Evolutionary conservation across 2,888 invertebrate species (phyloP).

Genomic region (Phanerotoma sp.): DNA sequence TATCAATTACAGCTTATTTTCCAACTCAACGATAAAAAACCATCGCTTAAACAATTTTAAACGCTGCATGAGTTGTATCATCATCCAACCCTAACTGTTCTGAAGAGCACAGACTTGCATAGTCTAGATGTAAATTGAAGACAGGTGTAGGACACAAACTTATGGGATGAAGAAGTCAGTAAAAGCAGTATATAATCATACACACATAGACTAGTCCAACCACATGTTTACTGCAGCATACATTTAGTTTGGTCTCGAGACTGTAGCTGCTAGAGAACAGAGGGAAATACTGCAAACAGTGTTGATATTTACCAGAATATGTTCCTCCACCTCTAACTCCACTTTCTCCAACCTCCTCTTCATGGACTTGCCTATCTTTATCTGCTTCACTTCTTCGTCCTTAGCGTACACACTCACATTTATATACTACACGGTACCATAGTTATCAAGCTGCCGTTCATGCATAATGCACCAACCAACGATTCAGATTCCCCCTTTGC

Average conservation of each 20-base stretch:
- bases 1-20: no score
- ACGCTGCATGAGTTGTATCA: no score
- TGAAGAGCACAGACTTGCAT: no score
- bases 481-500: conserved; percentile 25
- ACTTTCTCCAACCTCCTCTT: no score
- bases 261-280: background rate
- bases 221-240: no score
- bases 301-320: background rate
- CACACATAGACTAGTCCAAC: background rate
- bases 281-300: conserved; percentile 10
- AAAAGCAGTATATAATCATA: conserved; percentile 6
- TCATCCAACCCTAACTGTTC: no score
- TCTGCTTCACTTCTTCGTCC: no score
- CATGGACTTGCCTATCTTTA: no score
- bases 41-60: no score
- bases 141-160: conserved; percentile 38
- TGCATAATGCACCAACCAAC: conserved; percentile 49
- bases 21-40: no score
- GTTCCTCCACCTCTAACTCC: no score
- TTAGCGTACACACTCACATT: background rate
- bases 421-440: conserved; percentile 18
- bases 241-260: background rate
- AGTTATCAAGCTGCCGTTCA: conserved; percentile 50
- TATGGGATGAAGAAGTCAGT: conserved; percentile 37
- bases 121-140: conserved; percentile 38